Evolutionary conservation across 2,113 vertebrate genomes (phyloP).

Genomic region (Passer montanus): DNA sequence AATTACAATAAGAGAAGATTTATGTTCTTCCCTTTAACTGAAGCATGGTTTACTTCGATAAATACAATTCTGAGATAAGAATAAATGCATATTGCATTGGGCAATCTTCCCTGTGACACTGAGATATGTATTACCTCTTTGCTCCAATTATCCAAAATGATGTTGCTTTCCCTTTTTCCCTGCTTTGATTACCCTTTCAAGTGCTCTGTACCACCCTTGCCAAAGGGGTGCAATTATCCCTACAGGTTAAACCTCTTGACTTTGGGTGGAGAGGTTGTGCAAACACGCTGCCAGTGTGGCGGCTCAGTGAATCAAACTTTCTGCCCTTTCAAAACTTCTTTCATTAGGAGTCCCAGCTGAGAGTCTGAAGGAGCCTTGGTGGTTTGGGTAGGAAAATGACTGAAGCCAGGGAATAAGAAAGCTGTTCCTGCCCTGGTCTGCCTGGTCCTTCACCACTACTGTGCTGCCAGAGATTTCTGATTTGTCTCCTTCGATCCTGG

Average conservation of each 20-base stretch:
- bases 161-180: constrained; percentile 71
- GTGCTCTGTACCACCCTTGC: constrained; percentile 16
- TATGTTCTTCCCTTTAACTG: constrained; percentile 74
- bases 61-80: constrained; percentile 74
- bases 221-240: constrained; percentile 53
- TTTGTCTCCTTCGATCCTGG: background rate
- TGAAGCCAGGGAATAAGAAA: background rate
- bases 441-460: background rate
- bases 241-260: constrained; percentile 31
- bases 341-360: background rate
- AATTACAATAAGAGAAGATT: constrained; percentile 74
- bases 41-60: constrained; percentile 71
- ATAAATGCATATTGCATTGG: constrained; percentile 71
- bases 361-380: background rate
- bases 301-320: constrained; percentile 21
- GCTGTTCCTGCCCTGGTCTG: background rate
- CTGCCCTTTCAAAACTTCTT: constrained; percentile 43
- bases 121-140: constrained; percentile 67
- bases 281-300: constrained; percentile 30
- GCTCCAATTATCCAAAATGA: constrained; percentile 71
- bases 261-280: constrained; percentile 50
- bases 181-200: constrained; percentile 69
- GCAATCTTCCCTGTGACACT: constrained; percentile 68
- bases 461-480: background rate
- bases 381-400: background rate